Conservation (phyloP, 1,140 invertebrate species). For the Calosoma granatense region DNA sequence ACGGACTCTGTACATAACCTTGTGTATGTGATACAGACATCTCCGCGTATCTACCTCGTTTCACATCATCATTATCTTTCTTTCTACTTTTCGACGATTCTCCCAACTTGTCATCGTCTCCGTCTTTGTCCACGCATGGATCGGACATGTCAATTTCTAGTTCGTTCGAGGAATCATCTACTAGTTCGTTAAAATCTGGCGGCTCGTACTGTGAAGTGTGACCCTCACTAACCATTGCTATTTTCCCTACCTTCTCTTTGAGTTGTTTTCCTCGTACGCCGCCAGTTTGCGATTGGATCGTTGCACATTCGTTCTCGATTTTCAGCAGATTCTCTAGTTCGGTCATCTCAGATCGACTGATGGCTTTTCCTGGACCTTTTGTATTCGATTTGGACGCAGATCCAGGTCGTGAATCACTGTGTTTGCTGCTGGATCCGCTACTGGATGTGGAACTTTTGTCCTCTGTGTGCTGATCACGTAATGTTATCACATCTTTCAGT, state of each 20-base stretch:
- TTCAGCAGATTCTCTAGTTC: constrained; percentile 42
- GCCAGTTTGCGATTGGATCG: constrained; percentile 34
- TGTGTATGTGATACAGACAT: constrained; percentile 23
- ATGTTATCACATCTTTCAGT: constrained; percentile 53
- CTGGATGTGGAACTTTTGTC: constrained; percentile 22
- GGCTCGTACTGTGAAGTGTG: constrained; percentile 51
- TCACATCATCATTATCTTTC: constrained; percentile 38
- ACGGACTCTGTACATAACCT: not conserved
- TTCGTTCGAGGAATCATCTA: constrained; percentile 68
- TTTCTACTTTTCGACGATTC: constrained; percentile 35
- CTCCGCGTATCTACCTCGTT: constrained; percentile 21
- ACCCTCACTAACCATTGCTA: constrained; percentile 30
- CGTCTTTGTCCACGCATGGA: constrained; percentile 35
- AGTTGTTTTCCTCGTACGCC: constrained; percentile 22
- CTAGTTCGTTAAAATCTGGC: constrained; percentile 67
- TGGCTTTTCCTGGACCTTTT: constrained; percentile 18
- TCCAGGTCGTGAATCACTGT: constrained; percentile 17
- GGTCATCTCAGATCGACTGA: no score
- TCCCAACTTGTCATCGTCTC: constrained; percentile 38
- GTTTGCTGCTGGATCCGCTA: constrained; percentile 22
- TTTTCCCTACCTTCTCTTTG: constrained; percentile 29
- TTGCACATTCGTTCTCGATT: constrained; percentile 41
- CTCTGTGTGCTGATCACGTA: constrained; percentile 43
- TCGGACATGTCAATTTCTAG: constrained; percentile 71
- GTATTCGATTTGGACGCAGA: not conserved